phyloP scores from a whole-genome alignment of 2,113 vertebrate genomes.

The Leptocoma aspasia region DNA sequence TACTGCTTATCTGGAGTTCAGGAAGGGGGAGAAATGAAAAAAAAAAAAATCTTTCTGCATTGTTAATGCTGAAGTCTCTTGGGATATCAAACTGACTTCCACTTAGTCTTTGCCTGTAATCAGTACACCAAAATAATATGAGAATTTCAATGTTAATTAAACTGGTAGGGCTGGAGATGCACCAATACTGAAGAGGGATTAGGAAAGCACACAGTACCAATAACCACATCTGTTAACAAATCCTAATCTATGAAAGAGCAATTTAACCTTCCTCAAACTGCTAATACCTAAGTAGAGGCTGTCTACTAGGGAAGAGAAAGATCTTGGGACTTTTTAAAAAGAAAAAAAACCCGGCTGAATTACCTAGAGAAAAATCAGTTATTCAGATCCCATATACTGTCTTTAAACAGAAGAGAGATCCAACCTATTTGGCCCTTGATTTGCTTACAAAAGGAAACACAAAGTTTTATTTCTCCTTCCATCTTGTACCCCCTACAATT shows the following conservation, averaged over 20 bases:
- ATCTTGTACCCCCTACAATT: background rate
- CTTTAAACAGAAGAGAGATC: background rate
- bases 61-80: conserved; percentile 69
- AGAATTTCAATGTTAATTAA: conserved; percentile 72
- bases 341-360: background rate
- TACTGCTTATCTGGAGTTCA: conserved; percentile 75
- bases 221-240: conserved; percentile 61
- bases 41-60: conserved; percentile 49
- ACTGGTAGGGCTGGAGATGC: conserved; percentile 42
- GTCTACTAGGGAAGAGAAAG: background rate
- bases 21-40: conserved; percentile 40
- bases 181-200: conserved; percentile 60
- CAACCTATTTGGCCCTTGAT: background rate
- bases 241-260: background rate
- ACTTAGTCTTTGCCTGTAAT: conserved; percentile 70
- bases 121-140: conserved; percentile 69
- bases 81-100: conserved; percentile 68
- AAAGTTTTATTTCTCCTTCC: background rate
- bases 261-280: conserved; percentile 10
- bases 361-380: background rate
- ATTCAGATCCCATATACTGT: background rate
- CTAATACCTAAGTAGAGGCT: background rate
- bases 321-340: background rate
- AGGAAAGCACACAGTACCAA: conserved; percentile 52
- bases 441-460: background rate